Base-by-base conservation (phyloP, 1,140 invertebrate genomes). In the Papilio dardanus region DNA sequence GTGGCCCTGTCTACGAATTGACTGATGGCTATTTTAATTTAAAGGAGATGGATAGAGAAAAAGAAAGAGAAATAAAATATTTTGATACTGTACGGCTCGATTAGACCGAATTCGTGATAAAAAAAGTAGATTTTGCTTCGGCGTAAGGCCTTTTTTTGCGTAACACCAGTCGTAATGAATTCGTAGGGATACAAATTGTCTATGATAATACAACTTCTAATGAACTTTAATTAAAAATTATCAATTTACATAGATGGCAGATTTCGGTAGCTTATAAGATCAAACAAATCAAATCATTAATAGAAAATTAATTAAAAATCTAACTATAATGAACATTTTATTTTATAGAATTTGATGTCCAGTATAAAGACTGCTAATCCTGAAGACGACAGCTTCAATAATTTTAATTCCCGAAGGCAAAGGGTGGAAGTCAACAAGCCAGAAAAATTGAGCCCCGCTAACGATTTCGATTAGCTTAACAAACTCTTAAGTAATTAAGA, bases 401-500 rank as follows among this genome's bases (percentile, higher is more conserved):
- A 42, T 69, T 69, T 35, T 35, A 69, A 69, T 69, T 69, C 40
- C 65, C 31, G n/a, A 40, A 21, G 19, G 19, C 35, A 69, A 69
- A 69, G 67, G 67, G 67, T 69, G 67, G 19, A 69, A 69, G 35
- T 69, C 35, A 69, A 69, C 67, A 40, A 16, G 67, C 67, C 67
- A 37, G 40, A 21, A 69, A 69, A 69, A 69, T 69, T 24, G 3
- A 10, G 35, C n/a, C 35, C 67, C 35, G 35, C 35, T 42, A 69
- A 42, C 35, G 67, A 69, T 37, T 69, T 24, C 67, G 35, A 69
- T 40, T 40, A 24, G 31, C 62, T 71, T 40, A 77, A 75, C 19
- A 73, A 77, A 67, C 33, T 40, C 14, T 33, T 77, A 62, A 77
- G 67, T 69, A 69, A 69, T 69, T 69, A 69, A 40, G 67, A 37